These are phyloP conservation scores for Haliclona indistincta DNA, from an alignment of 37 sponge, comb jelly and placozoan species.

Conservation along the genomic window DNA sequence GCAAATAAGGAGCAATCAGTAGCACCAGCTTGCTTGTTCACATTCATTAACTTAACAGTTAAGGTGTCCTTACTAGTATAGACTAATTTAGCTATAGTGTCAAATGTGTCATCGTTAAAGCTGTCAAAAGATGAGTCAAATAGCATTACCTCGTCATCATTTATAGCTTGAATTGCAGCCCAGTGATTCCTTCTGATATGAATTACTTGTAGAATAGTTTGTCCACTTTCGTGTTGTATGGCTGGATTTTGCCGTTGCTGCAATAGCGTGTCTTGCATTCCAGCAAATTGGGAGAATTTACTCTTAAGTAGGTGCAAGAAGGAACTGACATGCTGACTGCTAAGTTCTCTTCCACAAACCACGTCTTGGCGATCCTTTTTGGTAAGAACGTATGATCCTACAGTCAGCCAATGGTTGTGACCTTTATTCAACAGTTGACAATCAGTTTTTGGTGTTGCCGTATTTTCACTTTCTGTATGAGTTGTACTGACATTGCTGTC, in stretches of 20 bases:
- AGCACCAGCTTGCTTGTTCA: slow-evolving; percentile 31
- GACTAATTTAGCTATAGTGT: slow-evolving; percentile 23
- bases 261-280: slow-evolving; percentile 12
- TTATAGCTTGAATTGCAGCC: slow-evolving; percentile 19
- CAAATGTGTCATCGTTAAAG: slow-evolving; percentile 12
- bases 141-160: neutral
- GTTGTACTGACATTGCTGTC: too few relatives aligned
- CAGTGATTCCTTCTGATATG: slow-evolving; percentile 31
- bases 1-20: slow-evolving; percentile 35
- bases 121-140: slow-evolving; percentile 20
- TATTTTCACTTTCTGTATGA: too few relatives aligned
- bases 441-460: too few relatives aligned
- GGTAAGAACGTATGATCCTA: too few relatives aligned
- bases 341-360: neutral
- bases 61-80: neutral
- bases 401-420: too few relatives aligned
- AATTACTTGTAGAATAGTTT: slow-evolving; percentile 38
- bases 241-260: slow-evolving; percentile 12
- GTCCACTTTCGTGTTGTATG: neutral
- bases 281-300: neutral
- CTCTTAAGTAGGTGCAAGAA: neutral
- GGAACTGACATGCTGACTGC: neutral
- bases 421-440: too few relatives aligned
- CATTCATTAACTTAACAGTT: slow-evolving; percentile 25
- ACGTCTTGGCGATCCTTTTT: neutral